These are phyloP conservation scores for Ips nitidus DNA, from an alignment of 1,140 invertebrate genomes.

Conservation along the genomic window DNA sequence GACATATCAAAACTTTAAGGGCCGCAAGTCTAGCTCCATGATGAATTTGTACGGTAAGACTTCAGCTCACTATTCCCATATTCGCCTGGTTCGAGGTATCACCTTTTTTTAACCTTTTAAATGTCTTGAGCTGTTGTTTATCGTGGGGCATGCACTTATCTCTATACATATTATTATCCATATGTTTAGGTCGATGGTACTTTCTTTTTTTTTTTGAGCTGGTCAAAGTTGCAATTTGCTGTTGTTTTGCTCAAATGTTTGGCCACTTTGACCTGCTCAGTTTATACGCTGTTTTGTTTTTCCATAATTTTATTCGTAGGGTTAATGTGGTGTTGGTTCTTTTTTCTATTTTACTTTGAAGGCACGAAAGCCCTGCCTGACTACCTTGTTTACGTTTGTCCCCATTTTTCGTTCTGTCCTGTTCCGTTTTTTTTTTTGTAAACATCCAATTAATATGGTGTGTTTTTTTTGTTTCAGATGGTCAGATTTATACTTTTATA, in stretches of 20 bases:
- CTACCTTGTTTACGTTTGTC: neutral
- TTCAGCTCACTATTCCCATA: conserved; percentile 36
- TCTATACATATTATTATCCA: conserved; percentile 8
- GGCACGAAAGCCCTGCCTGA: conserved; percentile 2
- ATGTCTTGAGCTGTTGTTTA: conserved; percentile 46
- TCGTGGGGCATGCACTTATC: conserved; percentile 44
- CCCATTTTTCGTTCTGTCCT: too few relatives aligned
- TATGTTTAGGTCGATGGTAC: neutral
- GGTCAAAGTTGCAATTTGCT: conserved; percentile 17
- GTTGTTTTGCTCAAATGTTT: neutral
- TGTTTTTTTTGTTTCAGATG: too few relatives aligned
- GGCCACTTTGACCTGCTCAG: neutral
- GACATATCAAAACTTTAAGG: conserved; percentile 81
- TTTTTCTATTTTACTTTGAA: neutral
- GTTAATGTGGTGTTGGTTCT: conserved; percentile 15
- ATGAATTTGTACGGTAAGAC: conserved; percentile 92
- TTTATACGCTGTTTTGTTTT: neutral
- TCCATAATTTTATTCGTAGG: neutral
- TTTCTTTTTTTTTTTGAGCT: neutral
- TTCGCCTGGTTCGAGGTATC: conserved; percentile 38
- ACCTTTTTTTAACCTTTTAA: conserved; percentile 35
- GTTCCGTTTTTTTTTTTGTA: too few relatives aligned
- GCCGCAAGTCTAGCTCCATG: conserved; percentile 89
- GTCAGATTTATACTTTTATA: too few relatives aligned
- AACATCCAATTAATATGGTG: too few relatives aligned